These are phyloP conservation scores for Candidula unifasciata DNA, from an alignment of 2,888 invertebrate genomes.

Conservation along the genomic window DNA sequence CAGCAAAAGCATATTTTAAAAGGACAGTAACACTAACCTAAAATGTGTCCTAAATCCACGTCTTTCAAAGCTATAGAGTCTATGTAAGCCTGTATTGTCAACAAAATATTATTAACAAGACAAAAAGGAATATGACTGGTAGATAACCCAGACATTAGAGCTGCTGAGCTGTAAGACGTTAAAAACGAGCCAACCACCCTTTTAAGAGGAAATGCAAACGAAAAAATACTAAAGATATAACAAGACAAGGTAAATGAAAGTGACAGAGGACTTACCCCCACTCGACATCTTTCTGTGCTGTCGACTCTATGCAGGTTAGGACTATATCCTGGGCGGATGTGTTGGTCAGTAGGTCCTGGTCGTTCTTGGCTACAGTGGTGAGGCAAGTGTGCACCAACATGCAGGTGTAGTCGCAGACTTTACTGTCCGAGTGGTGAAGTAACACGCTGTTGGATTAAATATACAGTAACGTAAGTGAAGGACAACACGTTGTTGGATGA, in stretches of 20 bases:
- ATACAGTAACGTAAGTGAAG: no score
- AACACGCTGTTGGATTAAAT: constrained; percentile 17
- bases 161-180: no score
- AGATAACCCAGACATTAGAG: no score
- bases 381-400: constrained; percentile 48
- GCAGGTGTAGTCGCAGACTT: constrained; percentile 50
- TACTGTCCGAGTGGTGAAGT: constrained; percentile 43
- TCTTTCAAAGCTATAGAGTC: no score
- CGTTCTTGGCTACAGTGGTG: constrained; percentile 29
- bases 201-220: no score
- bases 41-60: no score
- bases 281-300: constrained; percentile 44
- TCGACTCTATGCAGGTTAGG: constrained; percentile 43
- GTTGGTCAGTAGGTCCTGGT: constrained; percentile 32
- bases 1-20: no score
- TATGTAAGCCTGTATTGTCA: no score
- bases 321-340: constrained; percentile 42
- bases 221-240: background rate
- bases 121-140: no score
- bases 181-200: background rate
- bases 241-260: background rate
- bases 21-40: no score
- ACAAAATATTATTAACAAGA: no score
- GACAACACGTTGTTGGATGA: no score
- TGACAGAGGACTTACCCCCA: constrained; percentile 38